A percentile compares a stretch with the other conserved stretches of the same genome.
These are phyloP conservation scores for Drosophila busckii DNA, from an alignment of 1,140 invertebrate genomes.

Conservation along the genomic window DNA sequence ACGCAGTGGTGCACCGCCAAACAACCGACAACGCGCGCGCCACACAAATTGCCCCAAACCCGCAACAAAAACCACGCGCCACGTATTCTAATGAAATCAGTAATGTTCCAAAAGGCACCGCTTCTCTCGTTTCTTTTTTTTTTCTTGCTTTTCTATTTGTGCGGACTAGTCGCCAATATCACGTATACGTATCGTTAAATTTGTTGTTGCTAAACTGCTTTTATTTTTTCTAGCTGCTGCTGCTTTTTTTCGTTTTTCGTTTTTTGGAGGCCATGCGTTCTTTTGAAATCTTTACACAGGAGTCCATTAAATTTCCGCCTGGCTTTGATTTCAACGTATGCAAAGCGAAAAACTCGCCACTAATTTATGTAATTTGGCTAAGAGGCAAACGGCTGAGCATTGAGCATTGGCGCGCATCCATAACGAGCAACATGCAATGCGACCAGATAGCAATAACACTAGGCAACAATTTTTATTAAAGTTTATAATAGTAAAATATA, in stretches of 20 bases:
- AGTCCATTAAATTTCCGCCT: slow-evolving; percentile 66
- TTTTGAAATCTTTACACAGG: slow-evolving; percentile 65
- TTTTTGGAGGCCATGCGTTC: slow-evolving; percentile 45
- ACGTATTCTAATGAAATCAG: slow-evolving; percentile 73
- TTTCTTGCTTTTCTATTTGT: slow-evolving; percentile 2
- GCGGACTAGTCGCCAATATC: slow-evolving; percentile 3
- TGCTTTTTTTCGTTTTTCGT: slow-evolving; percentile 9
- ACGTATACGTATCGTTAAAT: slow-evolving; percentile 39
- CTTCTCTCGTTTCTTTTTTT: not conserved
- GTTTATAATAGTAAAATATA: too few species aligned
- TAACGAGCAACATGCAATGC: slow-evolving; percentile 27
- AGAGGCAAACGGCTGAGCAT: slow-evolving; percentile 57
- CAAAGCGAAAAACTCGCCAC: slow-evolving; percentile 27
- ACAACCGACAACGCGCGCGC: slow-evolving; percentile 14
- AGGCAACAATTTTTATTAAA: too few species aligned
- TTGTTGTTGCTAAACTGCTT: slow-evolving; percentile 29
- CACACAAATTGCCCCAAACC: slow-evolving; percentile 5
- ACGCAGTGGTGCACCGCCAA: slow-evolving; percentile 74
- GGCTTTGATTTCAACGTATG: slow-evolving; percentile 56
- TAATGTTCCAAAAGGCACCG: slow-evolving; percentile 37
- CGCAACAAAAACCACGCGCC: slow-evolving; percentile 6
- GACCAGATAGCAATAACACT: not conserved
- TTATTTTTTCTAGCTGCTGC: too few species aligned
- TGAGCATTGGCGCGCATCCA: slow-evolving; percentile 69
- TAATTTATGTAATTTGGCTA: slow-evolving; percentile 77